phyloP scores from a whole-genome alignment of 2,797 vertebrate genomes.

The Parotocinclus haroldoi region DNA sequence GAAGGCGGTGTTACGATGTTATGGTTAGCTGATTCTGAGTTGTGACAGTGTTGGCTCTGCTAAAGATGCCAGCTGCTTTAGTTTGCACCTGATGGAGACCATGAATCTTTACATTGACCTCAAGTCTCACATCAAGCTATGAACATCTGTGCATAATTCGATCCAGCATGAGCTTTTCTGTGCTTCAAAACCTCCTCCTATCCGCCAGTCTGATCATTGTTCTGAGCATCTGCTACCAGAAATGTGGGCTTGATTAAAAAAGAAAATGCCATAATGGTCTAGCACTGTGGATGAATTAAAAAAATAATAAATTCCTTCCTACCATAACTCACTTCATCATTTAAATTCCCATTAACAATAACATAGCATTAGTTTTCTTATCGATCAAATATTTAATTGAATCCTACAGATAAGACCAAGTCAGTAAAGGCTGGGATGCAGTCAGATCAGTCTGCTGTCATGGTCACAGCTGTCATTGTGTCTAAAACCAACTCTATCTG shows the following conservation, averaged over 20 bases:
- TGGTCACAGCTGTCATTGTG: conserved; percentile 45
- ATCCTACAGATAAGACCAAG: conserved; percentile 45
- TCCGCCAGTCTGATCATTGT: conserved; percentile 23
- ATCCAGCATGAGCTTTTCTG: conserved; percentile 5
- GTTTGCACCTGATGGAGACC: conserved; percentile 15
- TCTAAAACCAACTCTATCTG: conserved; percentile 53
- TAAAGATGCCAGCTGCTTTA: conserved; percentile 46
- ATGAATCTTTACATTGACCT: conserved; percentile 17
- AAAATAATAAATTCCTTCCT: not conserved
- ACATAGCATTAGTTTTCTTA: conserved; percentile 50
- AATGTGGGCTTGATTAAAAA: conserved; percentile 38
- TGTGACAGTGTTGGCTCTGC: conserved; percentile 46
- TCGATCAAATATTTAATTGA: conserved; percentile 45
- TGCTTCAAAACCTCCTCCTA: conserved; percentile 13
- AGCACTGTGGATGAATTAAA: conserved; percentile 15
- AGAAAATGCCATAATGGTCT: conserved; percentile 32
- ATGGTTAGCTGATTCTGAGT: conserved; percentile 45
- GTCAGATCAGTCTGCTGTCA: conserved; percentile 48
- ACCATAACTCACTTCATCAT: conserved; percentile 40
- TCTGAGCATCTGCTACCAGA: conserved; percentile 44
- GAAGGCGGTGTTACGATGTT: conserved; percentile 5
- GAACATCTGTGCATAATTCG: conserved; percentile 24
- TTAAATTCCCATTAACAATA: conserved; percentile 49
- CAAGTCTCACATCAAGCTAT: conserved; percentile 21
- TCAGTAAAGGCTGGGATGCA: conserved; percentile 43